Conservation (phyloP, 2,888 invertebrate species). For the Physocephala rufipes region DNA sequence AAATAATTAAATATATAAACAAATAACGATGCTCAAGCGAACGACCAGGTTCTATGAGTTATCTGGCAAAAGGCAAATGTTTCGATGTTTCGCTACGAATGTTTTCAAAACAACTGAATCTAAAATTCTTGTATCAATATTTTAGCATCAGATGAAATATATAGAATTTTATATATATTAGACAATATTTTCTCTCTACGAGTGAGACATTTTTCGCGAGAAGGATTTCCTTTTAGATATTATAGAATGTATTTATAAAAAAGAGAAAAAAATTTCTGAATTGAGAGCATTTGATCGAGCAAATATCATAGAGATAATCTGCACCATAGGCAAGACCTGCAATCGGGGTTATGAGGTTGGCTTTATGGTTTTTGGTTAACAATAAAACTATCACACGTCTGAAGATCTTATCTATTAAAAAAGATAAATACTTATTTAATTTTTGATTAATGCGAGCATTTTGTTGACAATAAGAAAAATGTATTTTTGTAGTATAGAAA, state of each 20-base stretch:
- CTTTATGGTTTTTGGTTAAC: neutral
- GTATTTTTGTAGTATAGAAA: neutral
- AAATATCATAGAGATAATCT: neutral
- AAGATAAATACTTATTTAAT: constrained; percentile 14
- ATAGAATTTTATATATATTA: neutral
- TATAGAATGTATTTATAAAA: too few relatives aligned
- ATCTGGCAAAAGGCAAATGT: constrained; percentile 23
- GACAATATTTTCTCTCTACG: constrained; percentile 13
- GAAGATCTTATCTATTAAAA: constrained; percentile 29
- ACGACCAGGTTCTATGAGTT: constrained; percentile 4
- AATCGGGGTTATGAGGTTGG: neutral
- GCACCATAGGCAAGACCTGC: neutral
- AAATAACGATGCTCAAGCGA: neutral
- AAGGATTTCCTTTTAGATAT: neutral
- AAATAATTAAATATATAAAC: constrained; percentile 9
- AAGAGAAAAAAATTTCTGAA: too few relatives aligned
- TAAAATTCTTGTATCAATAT: neutral
- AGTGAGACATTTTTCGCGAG: neutral
- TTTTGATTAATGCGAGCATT: constrained; percentile 13
- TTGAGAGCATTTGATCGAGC: too few relatives aligned
- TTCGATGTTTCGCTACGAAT: constrained; percentile 20
- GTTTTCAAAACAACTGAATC: constrained; percentile 28
- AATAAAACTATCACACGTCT: neutral
- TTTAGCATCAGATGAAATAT: constrained; percentile 2
- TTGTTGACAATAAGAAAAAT: neutral